Evolutionary conservation across 2,797 vertebrate species (phyloP), one percentile per base, ranked within the genome.

Genomic region (Holocentrus rufus): DNA sequence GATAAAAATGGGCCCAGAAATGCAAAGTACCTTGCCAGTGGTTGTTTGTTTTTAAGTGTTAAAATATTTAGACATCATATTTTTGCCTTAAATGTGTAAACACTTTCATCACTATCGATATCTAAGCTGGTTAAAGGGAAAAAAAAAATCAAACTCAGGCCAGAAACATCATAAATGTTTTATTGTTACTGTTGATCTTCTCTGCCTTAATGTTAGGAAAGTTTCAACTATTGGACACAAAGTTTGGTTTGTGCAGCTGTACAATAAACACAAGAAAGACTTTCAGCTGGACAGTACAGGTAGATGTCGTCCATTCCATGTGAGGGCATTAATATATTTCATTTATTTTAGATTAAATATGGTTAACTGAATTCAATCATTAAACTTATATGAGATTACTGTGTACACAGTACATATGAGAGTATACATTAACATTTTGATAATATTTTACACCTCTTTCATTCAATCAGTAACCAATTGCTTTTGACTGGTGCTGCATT

Each of bases 121-220:
- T 60, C 13, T 25, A 44, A 60, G 58, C 22, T 42, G 11, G 25
- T 44, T 25, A 11, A 18, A 36, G 49, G 39, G 22, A 65, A 71
- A 36, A 73, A 1, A 54, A 70, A 44, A 54, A 14, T 47, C 15
- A 63, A 20, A 66, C 17, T 31, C 58, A 76, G n/a, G 11, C 27
- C 55, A 71, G 71, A 69, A 14, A 67, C 82, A 69, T 76, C 30
- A 84, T 81, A 69, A 68, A 72, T 54, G 20, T 25, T 88, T 92
- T 92, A 89, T 91, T 91, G 50, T 72, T 85, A 31, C 27, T 22
- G 55, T 63, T 72, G 30, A 63, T 69, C 36, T 76, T 62, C 11
- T 11, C 23, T n/a, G 30, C 76, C 34, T 75, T 53, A 65, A 68
- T 20, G 54, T 39, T 30, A 36, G 34, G 52, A 61, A 65, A 20